A percentile compares a stretch with the other conserved stretches of the same genome.
Conservation (phyloP, 2,113 vertebrate species). For the Salvelinus sp. region DNA sequence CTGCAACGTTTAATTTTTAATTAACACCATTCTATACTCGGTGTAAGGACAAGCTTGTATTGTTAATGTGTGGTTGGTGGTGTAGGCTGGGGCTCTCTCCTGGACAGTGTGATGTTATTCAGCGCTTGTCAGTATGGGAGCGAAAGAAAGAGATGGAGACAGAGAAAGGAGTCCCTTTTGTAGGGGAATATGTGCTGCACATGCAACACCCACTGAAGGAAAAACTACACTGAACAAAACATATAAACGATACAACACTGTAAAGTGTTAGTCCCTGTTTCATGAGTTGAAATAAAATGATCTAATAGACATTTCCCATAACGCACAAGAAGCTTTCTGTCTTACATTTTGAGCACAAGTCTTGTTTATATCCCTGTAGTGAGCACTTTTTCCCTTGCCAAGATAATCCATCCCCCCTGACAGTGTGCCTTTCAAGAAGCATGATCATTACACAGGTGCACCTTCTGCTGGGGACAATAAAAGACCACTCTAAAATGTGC, state of each 20-base stretch:
- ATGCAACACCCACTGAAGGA: neutral
- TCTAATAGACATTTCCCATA: too few relatives aligned
- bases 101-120: constrained; percentile 61
- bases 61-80: constrained; percentile 82
- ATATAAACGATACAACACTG: neutral
- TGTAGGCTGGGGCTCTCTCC: constrained; percentile 59
- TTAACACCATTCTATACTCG: constrained; percentile 91
- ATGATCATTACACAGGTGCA: too few relatives aligned
- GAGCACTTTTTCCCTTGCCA: too few relatives aligned
- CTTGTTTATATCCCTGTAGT: too few relatives aligned
- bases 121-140: constrained; percentile 61
- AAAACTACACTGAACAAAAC: neutral
- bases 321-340: too few relatives aligned
- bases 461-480: too few relatives aligned
- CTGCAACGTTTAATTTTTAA: constrained; percentile 98
- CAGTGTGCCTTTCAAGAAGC: too few relatives aligned
- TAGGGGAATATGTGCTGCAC: too few relatives aligned
- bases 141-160: constrained; percentile 13
- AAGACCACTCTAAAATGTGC: too few relatives aligned
- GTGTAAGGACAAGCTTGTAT: constrained; percentile 90
- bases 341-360: too few relatives aligned
- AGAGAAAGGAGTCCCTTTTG: neutral
- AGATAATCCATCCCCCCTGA: too few relatives aligned
- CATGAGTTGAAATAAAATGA: too few relatives aligned
- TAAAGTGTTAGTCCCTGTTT: neutral